These are phyloP conservation scores for Geotrupes spiniger DNA, from an alignment of 2,888 invertebrate genomes.

Conservation along the genomic window DNA sequence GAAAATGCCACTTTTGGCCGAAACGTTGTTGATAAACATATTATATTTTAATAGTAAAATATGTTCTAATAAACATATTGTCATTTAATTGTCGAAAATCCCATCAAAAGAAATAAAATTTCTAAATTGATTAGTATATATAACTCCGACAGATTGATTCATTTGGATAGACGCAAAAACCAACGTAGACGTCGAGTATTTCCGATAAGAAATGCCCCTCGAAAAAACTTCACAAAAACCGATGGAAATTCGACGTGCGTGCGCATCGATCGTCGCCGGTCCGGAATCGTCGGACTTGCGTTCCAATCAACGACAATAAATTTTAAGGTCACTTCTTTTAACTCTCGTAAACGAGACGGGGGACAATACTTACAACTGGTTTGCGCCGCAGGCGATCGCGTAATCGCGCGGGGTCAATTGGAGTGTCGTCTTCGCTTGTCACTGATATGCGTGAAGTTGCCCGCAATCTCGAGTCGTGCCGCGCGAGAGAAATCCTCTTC, in stretches of 20 bases:
- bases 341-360: slow-evolving; percentile 23
- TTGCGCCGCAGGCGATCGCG: slow-evolving; percentile 11
- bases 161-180: too few species aligned
- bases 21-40: too few species aligned
- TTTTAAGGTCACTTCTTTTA: slow-evolving; percentile 31
- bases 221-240: slow-evolving; percentile 13
- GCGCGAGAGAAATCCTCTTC: slow-evolving; percentile 17
- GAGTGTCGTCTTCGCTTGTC: slow-evolving; percentile 2
- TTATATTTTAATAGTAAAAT: too few species aligned
- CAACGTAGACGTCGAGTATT: neutral
- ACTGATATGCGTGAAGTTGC: slow-evolving; percentile 19
- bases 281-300: slow-evolving; percentile 1
- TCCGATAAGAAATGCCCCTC: slow-evolving; percentile 3
- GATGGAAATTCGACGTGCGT: slow-evolving; percentile 25
- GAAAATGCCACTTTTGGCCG: too few species aligned
- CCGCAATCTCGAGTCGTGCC: slow-evolving; percentile 3
- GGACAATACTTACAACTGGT: slow-evolving; percentile 16
- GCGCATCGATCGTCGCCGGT: slow-evolving; percentile 22
- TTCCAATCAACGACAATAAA: slow-evolving; percentile 26
- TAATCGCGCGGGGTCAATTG: slow-evolving; percentile 20
- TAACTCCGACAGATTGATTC: too few species aligned
- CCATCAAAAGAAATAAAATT: too few species aligned
- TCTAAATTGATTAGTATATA: too few species aligned
- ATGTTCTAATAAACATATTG: too few species aligned
- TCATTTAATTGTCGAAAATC: too few species aligned